Evolutionary conservation across 2,113 vertebrate species (phyloP).

Genomic region (Siphamia tubifer): DNA sequence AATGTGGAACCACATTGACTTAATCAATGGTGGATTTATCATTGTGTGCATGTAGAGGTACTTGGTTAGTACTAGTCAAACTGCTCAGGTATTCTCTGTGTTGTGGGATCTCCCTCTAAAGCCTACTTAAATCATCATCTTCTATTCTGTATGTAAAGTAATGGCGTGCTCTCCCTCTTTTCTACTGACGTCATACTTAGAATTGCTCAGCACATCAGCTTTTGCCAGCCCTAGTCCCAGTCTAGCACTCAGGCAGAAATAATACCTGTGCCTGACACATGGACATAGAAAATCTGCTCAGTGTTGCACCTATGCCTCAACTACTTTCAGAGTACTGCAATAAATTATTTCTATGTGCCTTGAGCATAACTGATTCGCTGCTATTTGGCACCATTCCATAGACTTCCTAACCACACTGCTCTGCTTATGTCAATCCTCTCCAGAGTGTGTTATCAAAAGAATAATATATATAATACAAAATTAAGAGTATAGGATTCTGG

Average conservation of each 20-base stretch:
- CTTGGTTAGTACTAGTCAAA: background rate
- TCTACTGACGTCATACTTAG: constrained; percentile 1
- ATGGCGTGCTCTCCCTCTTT: background rate
- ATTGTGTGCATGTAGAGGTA: background rate
- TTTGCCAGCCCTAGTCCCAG: background rate
- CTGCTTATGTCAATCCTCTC: constrained; percentile 34
- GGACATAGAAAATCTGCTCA: constrained; percentile 32
- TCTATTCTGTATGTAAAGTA: background rate
- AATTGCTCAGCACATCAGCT: background rate
- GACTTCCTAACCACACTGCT: constrained; percentile 38
- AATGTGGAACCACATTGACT: background rate
- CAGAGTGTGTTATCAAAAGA: constrained; percentile 33
- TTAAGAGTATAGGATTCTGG: constrained; percentile 23
- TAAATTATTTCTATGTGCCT: constrained; percentile 71
- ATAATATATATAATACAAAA: constrained; percentile 37
- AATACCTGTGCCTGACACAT: constrained; percentile 4
- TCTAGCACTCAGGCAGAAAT: constrained; percentile 8
- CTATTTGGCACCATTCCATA: constrained; percentile 52
- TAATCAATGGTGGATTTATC: background rate
- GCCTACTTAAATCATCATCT: background rate
- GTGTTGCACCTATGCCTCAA: constrained; percentile 37
- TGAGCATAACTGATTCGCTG: constrained; percentile 65
- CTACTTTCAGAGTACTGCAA: constrained; percentile 50
- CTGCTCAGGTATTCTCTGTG: background rate
- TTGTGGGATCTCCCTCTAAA: constrained; percentile 1